Percentiles rank a stretch among this genome's conserved stretches.
Conservation (phyloP, 1,140 invertebrate species). For the Caenorhabditis remanei region DNA sequence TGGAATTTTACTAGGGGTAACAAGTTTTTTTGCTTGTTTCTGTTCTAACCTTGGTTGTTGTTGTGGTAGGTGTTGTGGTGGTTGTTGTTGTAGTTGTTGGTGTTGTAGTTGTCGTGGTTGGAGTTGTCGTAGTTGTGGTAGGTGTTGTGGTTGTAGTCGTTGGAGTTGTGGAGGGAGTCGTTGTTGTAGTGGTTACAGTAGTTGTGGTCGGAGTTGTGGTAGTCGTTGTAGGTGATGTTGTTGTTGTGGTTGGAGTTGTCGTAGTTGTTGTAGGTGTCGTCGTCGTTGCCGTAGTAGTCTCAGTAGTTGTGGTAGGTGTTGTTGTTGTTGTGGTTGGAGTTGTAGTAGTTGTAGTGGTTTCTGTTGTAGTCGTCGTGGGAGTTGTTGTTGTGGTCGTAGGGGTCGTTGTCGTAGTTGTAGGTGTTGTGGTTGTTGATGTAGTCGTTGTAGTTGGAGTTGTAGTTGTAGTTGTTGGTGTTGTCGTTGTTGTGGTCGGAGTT, state of each 20-base stretch:
- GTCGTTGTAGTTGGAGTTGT: not conserved
- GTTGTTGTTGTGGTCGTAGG: not conserved
- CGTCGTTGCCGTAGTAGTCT: not conserved
- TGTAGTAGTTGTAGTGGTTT: not conserved
- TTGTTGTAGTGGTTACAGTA: not conserved
- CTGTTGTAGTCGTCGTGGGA: not conserved
- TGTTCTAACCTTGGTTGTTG: not conserved
- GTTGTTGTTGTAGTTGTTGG: not conserved
- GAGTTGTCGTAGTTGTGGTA: not conserved
- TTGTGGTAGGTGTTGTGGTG: not conserved
- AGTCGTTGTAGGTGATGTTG: not conserved
- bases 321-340: not conserved
- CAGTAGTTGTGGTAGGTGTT: not conserved
- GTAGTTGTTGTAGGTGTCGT: not conserved
- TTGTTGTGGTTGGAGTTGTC: not conserved
- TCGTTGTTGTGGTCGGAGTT: not conserved
- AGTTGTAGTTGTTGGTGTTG: not conserved
- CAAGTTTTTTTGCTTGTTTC: not conserved
- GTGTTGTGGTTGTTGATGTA: not conserved
- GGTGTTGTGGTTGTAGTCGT: not conserved
- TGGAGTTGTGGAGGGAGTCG: not conserved
- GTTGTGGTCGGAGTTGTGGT: not conserved
- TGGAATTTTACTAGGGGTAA: not conserved
- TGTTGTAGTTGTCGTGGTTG: not conserved
- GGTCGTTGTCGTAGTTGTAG: not conserved